These are phyloP conservation scores for Carlito syrichta DNA, from an alignment of 2,113 vertebrate species.

Conservation along the genomic window DNA sequence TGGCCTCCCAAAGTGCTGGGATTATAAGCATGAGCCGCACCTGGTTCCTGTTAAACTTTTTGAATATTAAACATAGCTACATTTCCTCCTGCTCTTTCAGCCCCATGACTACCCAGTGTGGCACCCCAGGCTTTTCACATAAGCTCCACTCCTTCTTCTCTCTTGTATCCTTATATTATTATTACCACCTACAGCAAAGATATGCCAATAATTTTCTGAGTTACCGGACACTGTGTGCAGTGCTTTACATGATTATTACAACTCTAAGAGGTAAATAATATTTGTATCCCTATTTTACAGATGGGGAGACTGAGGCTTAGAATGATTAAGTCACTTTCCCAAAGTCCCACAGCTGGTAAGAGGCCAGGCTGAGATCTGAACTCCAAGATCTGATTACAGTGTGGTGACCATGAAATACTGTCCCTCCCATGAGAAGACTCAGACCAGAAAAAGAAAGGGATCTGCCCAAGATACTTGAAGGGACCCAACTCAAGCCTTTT, in stretches of 20 bases:
- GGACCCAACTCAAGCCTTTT: not conserved
- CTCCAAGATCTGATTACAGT: rapidly evolving
- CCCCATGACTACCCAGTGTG: not conserved
- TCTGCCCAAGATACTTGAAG: not conserved
- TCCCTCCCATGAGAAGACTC: not conserved
- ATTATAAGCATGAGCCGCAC: no score
- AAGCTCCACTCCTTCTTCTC: not conserved
- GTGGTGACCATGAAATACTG: not conserved
- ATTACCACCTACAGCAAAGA: not conserved
- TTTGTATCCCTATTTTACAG: not conserved
- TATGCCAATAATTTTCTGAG: not conserved
- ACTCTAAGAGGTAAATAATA: not conserved
- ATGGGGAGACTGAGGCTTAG: not conserved
- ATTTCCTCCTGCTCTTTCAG: not conserved
- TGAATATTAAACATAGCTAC: not conserved
- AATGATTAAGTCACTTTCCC: not conserved
- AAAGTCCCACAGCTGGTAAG: not conserved
- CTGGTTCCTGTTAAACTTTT: not conserved
- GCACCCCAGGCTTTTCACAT: not conserved
- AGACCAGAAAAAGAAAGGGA: not conserved
- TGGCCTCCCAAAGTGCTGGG: no score
- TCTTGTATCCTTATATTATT: not conserved
- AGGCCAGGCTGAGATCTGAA: not conserved
- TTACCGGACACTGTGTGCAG: not conserved
- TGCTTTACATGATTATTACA: not conserved